These are phyloP conservation scores for Onthophagus sagittarius DNA, from an alignment of 2,888 invertebrate species.

Conservation along the genomic window DNA sequence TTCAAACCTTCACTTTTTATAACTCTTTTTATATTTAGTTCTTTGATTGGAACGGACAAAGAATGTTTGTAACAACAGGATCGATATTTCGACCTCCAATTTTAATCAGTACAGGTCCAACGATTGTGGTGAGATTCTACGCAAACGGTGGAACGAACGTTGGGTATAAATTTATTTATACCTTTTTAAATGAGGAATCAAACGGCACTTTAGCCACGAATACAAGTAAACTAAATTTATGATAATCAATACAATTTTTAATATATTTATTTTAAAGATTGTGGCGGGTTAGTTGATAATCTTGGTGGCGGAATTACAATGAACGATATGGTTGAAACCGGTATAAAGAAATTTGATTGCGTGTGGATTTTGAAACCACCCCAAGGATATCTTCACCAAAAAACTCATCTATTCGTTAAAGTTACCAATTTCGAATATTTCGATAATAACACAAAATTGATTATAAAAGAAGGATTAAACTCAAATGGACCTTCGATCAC, in stretches of 20 bases:
- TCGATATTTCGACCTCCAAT: constrained; percentile 66
- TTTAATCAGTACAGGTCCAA: constrained; percentile 61
- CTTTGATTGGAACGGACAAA: constrained; percentile 64
- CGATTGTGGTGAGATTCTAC: constrained; percentile 61
- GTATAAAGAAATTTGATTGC: constrained; percentile 61
- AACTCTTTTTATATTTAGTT: constrained; percentile 47
- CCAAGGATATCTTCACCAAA: constrained; percentile 60
- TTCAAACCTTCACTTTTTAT: constrained; percentile 11
- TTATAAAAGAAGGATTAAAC: constrained; percentile 64
- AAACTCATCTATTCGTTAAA: constrained; percentile 63
- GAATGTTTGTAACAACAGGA: constrained; percentile 62
- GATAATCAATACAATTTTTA: background rate
- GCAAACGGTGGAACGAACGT: constrained; percentile 65
- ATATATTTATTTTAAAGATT: constrained; percentile 49
- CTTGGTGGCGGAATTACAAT: constrained; percentile 70
- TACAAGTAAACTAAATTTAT: constrained; percentile 21
- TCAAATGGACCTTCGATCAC: constrained; percentile 61
- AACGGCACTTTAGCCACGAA: constrained; percentile 28
- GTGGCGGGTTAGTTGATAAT: constrained; percentile 67
- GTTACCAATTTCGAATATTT: constrained; percentile 41
- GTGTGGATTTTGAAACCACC: constrained; percentile 68
- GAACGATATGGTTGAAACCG: constrained; percentile 67
- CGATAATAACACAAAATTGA: constrained; percentile 53
- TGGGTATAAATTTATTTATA: constrained; percentile 63
- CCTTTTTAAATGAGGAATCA: constrained; percentile 43